phyloP scores from a whole-genome alignment of 2,113 vertebrate species.

The Aleadryas rufinucha region DNA sequence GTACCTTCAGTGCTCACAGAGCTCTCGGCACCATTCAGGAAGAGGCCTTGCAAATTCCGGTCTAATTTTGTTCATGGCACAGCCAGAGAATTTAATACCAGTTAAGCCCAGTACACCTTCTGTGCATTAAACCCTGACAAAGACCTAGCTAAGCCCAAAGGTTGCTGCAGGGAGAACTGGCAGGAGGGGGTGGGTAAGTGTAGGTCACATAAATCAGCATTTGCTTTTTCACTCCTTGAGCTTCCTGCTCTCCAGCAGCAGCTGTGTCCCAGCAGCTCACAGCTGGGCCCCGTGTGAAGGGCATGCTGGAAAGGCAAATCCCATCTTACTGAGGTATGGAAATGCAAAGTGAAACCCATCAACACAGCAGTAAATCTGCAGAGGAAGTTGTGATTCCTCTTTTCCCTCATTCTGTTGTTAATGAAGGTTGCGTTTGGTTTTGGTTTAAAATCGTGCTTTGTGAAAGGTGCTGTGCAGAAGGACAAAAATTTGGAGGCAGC shows the following conservation, averaged over 20 bases:
- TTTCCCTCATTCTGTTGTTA: background rate
- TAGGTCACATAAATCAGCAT: background rate
- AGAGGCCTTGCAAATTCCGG: background rate
- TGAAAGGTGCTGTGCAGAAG: background rate
- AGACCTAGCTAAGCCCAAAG: background rate
- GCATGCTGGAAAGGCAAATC: background rate
- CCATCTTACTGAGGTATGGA: background rate
- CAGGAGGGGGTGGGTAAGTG: background rate
- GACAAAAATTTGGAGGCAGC: background rate
- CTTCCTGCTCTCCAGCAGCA: background rate
- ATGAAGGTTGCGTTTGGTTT: background rate
- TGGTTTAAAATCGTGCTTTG: background rate
- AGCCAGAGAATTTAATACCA: background rate
- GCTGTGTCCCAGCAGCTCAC: background rate
- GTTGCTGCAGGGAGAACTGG: background rate
- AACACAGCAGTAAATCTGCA: background rate
- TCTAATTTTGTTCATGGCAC: background rate
- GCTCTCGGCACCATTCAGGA: background rate
- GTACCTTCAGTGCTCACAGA: background rate
- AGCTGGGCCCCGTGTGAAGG: background rate
- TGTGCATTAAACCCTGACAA: background rate
- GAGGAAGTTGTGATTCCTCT: background rate
- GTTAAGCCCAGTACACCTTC: background rate
- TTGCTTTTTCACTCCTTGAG: background rate
- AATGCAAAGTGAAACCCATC: background rate